These are phyloP conservation scores for Pandemis cinnamomeana DNA, from an alignment of 2,888 invertebrate genomes.

Conservation along the genomic window DNA sequence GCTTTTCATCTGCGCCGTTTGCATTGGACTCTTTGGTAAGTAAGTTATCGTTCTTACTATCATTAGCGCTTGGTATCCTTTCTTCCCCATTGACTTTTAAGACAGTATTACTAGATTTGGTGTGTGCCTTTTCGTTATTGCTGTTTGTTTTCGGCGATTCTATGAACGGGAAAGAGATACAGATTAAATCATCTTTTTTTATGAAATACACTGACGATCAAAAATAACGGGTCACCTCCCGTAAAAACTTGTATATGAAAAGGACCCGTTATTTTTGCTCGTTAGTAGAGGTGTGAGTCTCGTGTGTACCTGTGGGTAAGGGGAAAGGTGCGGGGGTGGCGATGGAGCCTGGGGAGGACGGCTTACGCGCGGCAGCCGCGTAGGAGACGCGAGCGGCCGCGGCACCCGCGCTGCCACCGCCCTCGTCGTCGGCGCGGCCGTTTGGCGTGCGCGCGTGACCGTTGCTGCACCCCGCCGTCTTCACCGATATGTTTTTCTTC, in stretches of 20 bases:
- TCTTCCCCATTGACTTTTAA: conserved; percentile 70
- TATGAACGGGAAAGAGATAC: conserved; percentile 46
- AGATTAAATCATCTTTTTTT: conserved; percentile 19
- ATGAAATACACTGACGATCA: too few species aligned
- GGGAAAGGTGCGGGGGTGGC: conserved; percentile 69
- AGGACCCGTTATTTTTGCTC: too few species aligned
- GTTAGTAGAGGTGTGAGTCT: not conserved
- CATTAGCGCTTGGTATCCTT: conserved; percentile 62
- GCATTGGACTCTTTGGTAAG: conserved; percentile 79
- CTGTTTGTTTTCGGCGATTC: conserved; percentile 69
- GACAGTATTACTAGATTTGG: conserved; percentile 58
- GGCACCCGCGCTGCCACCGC: conserved; percentile 59
- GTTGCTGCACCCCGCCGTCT: conserved; percentile 69
- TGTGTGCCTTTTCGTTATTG: conserved; percentile 67
- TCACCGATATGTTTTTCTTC: conserved; percentile 70
- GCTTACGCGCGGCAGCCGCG: conserved; percentile 77
- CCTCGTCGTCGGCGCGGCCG: conserved; percentile 77
- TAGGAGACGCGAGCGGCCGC: conserved; percentile 69
- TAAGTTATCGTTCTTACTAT: conserved; percentile 67
- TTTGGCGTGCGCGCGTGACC: conserved; percentile 76
- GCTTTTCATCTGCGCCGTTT: conserved; percentile 71
- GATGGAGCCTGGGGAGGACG: conserved; percentile 70
- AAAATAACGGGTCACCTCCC: too few species aligned
- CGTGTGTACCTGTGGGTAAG: conserved; percentile 66
- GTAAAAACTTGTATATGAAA: too few species aligned